Conservation (phyloP, 2,888 invertebrate species). For the Tetragonula carbonaria region DNA sequence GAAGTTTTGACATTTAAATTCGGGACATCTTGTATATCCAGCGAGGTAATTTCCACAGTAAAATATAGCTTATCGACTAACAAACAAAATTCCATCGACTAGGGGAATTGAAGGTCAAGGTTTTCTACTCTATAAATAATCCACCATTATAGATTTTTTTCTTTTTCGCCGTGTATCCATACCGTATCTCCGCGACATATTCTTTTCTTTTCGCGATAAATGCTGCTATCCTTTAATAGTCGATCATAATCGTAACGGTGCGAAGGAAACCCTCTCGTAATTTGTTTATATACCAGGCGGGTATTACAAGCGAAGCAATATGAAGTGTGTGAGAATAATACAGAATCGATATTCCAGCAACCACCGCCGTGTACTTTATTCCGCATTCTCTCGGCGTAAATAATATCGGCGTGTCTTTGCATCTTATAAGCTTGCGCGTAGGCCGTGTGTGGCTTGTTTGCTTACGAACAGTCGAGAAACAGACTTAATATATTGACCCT, state of each 20-base stretch:
- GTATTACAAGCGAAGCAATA: neutral
- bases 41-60: neutral
- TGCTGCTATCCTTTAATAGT: neutral
- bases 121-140: neutral
- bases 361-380: neutral
- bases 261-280: neutral
- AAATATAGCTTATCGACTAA: neutral
- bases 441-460: constrained; percentile 41
- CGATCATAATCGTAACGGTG: neutral
- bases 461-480: constrained; percentile 29
- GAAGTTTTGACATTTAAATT: too few relatives aligned
- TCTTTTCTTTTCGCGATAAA: neutral
- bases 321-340: constrained; percentile 12
- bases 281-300: neutral
- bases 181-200: neutral
- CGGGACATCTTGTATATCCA: neutral
- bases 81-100: constrained; percentile 1
- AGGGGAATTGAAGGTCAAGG: constrained; percentile 15
- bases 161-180: neutral
- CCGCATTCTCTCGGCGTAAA: constrained; percentile 24
- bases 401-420: constrained; percentile 63
- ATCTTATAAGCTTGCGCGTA: constrained; percentile 58
- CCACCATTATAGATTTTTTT: neutral
- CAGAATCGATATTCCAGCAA: constrained; percentile 34
- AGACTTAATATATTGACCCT: constrained; percentile 68